Base-by-base conservation (phyloP, 2,113 vertebrate species). In the Ctenomys sociabilis region DNA sequence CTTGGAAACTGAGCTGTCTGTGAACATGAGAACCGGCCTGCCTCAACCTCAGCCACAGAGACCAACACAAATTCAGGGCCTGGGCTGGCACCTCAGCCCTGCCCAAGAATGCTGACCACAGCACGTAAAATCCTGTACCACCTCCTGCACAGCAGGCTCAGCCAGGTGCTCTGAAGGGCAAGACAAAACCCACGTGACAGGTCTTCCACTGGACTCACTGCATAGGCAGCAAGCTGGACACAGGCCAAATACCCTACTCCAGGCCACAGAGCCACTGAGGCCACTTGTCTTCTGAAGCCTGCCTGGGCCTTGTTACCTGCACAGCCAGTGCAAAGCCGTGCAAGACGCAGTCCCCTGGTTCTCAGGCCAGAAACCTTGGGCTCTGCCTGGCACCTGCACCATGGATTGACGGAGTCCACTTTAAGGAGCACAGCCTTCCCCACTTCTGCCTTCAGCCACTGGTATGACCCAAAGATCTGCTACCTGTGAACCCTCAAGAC, bases 1-100 rank as follows among this genome's bases (percentile, higher is more conserved):
- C 43, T 68, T 84, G 97, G 96, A 97, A 96, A 91, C 89, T 49
- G 91, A 97, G 73, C 96, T 72, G 49, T 43, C 81, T 81, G 86
- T 37, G 90, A 77, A 35, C 11, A 24, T 28, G 91, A 93, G 52
- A 57, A 82, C 86, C 40, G 5, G 70, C 30, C 68, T 24, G 92
- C 80, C 85, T 2, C 1, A 54, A n/a, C 59, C 77, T 66, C 30
- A 4, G 88, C 84, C 73, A 85, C 72, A 91, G 52, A 68, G 89
- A 21, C 45, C 43, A 52, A 45, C 49, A 37, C 54, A 78, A 64
- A 70, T 43, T 2, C 49, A 21, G n/a, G 63, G 45, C 64, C 61
- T 37, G 73, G 61, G 59, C 0, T 32, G 83, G 90, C 64, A 68
- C 61, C 21, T 28, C 59, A 45, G 75, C 63, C 80, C 43, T 22